A percentile compares a stretch with the other conserved stretches of the same genome.
phyloP scores from a whole-genome alignment of 35 echinoderm and acorn worm genomes.

The Heliocidaris erythrogramma region DNA sequence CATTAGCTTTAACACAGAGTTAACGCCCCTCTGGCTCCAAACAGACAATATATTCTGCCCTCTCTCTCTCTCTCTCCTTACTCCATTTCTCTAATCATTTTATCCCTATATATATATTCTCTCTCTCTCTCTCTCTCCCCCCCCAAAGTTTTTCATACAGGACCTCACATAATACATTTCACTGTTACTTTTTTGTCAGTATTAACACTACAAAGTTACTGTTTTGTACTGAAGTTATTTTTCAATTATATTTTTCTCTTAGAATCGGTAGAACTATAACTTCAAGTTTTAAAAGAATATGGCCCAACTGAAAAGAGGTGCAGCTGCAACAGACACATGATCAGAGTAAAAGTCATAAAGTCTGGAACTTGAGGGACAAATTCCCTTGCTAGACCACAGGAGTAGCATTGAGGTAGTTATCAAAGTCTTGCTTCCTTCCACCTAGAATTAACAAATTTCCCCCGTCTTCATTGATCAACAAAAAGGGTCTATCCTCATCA shows the following conservation, averaged over 20 bases:
- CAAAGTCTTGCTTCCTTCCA: slow-evolving; percentile 32
- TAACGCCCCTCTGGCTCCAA: no score
- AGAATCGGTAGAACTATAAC: not conserved
- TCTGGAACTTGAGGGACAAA: not conserved
- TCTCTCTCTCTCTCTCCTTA: no score
- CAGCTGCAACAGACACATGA: not conserved
- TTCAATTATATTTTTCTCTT: no score
- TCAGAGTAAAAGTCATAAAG: not conserved
- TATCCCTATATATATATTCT: no score
- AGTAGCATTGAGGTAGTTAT: slow-evolving; percentile 34
- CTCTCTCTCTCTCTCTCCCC: no score
- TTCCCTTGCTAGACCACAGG: not conserved
- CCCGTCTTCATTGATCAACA: not conserved
- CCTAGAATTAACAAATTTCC: slow-evolving; percentile 37
- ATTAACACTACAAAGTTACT: not conserved
- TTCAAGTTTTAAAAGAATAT: not conserved
- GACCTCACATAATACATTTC: no score
- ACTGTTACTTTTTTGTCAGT: no score
- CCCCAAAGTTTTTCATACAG: no score
- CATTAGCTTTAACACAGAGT: no score
- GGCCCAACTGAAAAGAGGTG: not conserved
- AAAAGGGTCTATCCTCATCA: slow-evolving; percentile 2
- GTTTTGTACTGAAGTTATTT: no score
- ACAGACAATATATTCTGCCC: no score
- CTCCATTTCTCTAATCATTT: no score